phyloP scores from a whole-genome alignment of 64 coral and sea anemone species.

The Pocillopora damicornis region DNA sequence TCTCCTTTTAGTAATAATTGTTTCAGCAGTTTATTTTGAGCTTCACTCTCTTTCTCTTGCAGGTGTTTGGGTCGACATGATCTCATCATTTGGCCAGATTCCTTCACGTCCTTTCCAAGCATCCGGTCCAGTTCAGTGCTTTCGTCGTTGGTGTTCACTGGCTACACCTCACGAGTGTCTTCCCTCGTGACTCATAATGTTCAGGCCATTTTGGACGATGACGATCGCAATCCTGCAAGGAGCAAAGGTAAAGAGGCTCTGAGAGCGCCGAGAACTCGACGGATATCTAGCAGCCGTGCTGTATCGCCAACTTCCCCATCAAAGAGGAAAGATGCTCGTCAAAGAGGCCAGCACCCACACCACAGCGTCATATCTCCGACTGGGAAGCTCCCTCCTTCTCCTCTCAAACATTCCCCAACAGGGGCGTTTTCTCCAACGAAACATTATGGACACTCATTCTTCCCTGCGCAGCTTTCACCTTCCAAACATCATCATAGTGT shows the following conservation, averaged over 20 bases:
- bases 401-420: slow-evolving; percentile 52
- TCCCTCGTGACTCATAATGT: slow-evolving; percentile 76
- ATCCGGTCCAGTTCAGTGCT: slow-evolving; percentile 68
- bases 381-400: slow-evolving; percentile 19
- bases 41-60: background rate
- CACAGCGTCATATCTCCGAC: slow-evolving; percentile 35
- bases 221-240: slow-evolving; percentile 38
- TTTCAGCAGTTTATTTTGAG: too few species aligned
- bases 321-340: slow-evolving; percentile 46
- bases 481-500: slow-evolving; percentile 28
- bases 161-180: slow-evolving; percentile 66
- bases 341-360: slow-evolving; percentile 33
- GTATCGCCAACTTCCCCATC: slow-evolving; percentile 35
- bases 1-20: background rate
- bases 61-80: slow-evolving; percentile 49
- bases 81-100: slow-evolving; percentile 78
- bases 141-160: slow-evolving; percentile 80
- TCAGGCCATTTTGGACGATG: slow-evolving; percentile 66
- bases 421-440: slow-evolving; percentile 50
- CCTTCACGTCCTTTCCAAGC: slow-evolving; percentile 56
- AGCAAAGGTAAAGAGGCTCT: slow-evolving; percentile 40
- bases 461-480: background rate
- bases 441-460: slow-evolving; percentile 16
- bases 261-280: slow-evolving; percentile 6
- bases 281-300: background rate